Base-by-base conservation (phyloP, 2,888 invertebrate species). In the Athalia rosae region DNA sequence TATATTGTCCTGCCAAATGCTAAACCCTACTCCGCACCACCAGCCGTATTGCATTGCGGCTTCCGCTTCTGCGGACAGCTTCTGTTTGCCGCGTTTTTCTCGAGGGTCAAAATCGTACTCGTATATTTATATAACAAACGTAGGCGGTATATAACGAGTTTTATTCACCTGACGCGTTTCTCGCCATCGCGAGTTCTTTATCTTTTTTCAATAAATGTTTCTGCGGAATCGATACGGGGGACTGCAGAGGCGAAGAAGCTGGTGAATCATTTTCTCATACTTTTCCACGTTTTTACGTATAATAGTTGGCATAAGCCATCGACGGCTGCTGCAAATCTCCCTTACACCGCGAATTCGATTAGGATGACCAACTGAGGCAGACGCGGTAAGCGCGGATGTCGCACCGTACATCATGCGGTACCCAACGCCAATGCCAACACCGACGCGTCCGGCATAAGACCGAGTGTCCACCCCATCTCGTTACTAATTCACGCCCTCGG, bases 1-100 rank as follows among this genome's bases (percentile, higher is more conserved):
- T 79, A 86, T 83, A 89, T 89, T 89, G 89, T 89, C 83, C 79
- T 83, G 82, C 89, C 89, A 89, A 89, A 89, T 89, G 89, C 87
- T 86, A 79, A 81, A 81, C 76, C 77, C 15, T 76, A 63, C 76
- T 28, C 56, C 66, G 28, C 43, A 47, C 59, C 11, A 9, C 13
- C n/a, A 9, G 58, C n/a, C 7, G 6, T 48, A 50, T 41, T 45
- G 43, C 28, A 48, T 62, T 74, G 28, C 62, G 61, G 74, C 59
- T 50, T 48, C 43, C n/a, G 61, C 74, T 74, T 45, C 28, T 28
- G 28, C 28, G 28, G 28, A 28, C 28, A 28, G 2, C 28, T 28
- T 28, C 61, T 61, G 74, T 74, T 74, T 28, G 53, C 28, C 28
- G 13, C 28, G 13, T 71, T 71, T 63, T 56, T 13, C 9, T 45